A percentile compares a stretch with the other conserved stretches of the same genome.
phyloP scores from a whole-genome alignment of 2,113 vertebrate species.

The Leptocoma aspasia region DNA sequence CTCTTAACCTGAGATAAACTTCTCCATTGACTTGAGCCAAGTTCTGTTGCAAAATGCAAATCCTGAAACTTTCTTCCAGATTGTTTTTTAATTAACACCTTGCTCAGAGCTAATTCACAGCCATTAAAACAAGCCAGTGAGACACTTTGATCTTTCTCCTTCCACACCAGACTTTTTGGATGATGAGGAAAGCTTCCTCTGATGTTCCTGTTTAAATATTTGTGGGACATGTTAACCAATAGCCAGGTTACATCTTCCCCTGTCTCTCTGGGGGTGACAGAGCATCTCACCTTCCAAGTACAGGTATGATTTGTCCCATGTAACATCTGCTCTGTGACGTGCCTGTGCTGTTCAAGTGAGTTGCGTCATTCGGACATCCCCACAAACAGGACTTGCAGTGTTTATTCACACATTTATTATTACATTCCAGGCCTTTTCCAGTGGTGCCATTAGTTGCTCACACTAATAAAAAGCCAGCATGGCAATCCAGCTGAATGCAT shows the following conservation, averaged over 20 bases:
- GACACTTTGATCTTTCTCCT: slow-evolving; percentile 18
- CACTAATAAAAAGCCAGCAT: background rate
- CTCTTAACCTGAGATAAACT: background rate
- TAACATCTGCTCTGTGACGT: background rate
- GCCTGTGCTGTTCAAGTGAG: background rate
- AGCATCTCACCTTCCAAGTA: background rate
- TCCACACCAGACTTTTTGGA: background rate
- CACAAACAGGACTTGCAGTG: background rate
- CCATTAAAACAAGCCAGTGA: background rate
- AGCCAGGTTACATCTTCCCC: background rate
- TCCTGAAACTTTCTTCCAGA: slow-evolving; percentile 14
- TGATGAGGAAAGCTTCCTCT: background rate
- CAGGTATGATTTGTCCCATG: background rate
- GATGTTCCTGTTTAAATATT: background rate
- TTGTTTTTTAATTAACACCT: slow-evolving; percentile 62
- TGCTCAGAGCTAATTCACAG: slow-evolving; percentile 47
- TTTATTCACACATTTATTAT: background rate
- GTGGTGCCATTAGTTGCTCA: background rate
- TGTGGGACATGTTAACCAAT: background rate
- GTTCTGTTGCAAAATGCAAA: slow-evolving; percentile 30
- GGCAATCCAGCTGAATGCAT: background rate
- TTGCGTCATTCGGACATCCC: accelerated
- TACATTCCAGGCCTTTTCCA: background rate
- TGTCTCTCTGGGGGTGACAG: background rate
- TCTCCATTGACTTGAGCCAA: background rate